Percentiles rank a stretch among this genome's conserved stretches.
Conservation (phyloP, 2,797 vertebrate genomes). For the Simalia tracyae region DNA sequence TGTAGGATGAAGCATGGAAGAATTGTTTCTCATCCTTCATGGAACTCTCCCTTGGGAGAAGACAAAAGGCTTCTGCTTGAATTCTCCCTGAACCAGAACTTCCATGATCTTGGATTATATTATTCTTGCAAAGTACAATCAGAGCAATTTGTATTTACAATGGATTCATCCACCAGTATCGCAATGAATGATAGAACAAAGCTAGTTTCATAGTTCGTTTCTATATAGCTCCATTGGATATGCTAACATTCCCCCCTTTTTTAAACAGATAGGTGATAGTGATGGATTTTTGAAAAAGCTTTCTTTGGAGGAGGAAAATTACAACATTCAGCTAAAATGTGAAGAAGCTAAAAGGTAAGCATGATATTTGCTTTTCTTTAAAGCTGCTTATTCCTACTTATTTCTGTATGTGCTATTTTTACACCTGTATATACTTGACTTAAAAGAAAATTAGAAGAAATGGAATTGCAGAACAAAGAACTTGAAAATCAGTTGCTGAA, state of each 20-base stretch:
- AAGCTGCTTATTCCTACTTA: not conserved
- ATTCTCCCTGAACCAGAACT: not conserved
- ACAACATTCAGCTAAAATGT: constrained; percentile 75
- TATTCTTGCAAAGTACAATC: constrained; percentile 17
- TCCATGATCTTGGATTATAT: not conserved
- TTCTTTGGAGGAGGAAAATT: constrained; percentile 76
- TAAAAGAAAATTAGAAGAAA: constrained; percentile 77
- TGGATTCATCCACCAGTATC: not conserved
- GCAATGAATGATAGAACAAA: not conserved
- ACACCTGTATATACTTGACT: not conserved
- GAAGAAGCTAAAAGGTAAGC: constrained; percentile 79
- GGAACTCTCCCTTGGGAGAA: not conserved
- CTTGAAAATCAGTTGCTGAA: constrained; percentile 76
- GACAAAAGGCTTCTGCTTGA: not conserved
- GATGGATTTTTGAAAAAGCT: constrained; percentile 63
- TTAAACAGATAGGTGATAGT: constrained; percentile 71
- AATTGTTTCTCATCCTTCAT: not conserved
- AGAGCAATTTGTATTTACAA: not conserved
- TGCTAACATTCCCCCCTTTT: not conserved
- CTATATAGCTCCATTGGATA: not conserved
- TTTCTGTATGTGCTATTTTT: not conserved
- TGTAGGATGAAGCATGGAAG: not conserved
- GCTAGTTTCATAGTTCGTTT: not conserved
- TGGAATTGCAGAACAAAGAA: constrained; percentile 80
- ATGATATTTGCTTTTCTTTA: constrained; percentile 35